Percentiles rank a stretch among this genome's conserved stretches.
phyloP scores from a whole-genome alignment of 2,797 vertebrate genomes.

The Enteromius mattozi region DNA sequence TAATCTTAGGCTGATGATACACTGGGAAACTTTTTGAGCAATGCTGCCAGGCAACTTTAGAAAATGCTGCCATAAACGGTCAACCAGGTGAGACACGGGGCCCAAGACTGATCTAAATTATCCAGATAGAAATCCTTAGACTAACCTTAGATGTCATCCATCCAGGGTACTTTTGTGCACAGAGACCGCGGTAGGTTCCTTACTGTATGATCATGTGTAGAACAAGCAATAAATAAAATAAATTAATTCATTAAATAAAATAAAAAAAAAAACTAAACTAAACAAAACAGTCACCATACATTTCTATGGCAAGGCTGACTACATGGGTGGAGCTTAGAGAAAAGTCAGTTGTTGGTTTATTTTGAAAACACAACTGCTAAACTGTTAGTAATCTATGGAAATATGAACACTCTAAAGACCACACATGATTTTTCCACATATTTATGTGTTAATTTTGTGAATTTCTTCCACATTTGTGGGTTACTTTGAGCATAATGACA shows the following conservation, averaged over 20 bases:
- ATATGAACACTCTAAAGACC: constrained; percentile 4
- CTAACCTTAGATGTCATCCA: neutral
- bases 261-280: neutral
- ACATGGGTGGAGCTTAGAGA: neutral
- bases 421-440: neutral
- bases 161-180: neutral
- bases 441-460: no score
- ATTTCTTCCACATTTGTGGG: neutral
- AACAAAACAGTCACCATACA: neutral
- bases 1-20: no score
- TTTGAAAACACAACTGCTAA: neutral
- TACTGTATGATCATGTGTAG: neutral
- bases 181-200: neutral
- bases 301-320: neutral
- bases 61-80: no score
- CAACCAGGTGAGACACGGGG: no score
- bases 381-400: neutral
- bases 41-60: no score
- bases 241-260: neutral
- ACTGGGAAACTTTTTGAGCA: no score
- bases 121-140: no score
- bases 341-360: neutral
- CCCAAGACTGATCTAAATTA: no score
- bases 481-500: constrained; percentile 4
- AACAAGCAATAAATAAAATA: neutral